Evolutionary conservation across 2,888 invertebrate genomes (phyloP).

Genomic region (Tanypteryx hageni): DNA sequence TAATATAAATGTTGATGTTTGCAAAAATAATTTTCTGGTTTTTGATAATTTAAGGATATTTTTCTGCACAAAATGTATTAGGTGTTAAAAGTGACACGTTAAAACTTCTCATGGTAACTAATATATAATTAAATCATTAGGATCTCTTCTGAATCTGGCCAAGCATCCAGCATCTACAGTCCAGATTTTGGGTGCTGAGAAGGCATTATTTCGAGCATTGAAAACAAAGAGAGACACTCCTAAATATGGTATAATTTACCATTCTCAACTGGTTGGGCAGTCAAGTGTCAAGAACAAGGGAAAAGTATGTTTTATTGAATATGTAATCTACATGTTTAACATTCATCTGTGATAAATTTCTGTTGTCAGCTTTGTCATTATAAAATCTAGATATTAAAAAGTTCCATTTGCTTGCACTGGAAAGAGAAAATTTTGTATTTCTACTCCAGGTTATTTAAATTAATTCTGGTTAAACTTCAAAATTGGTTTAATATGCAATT

Average conservation of each 20-base stretch:
- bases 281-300: constrained; percentile 94
- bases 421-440: background rate
- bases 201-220: constrained; percentile 96
- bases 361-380: too few relatives aligned
- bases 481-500: background rate
- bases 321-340: background rate
- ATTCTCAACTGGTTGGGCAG: constrained; percentile 94
- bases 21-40: too few relatives aligned
- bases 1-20: too few relatives aligned
- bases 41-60: too few relatives aligned
- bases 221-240: constrained; percentile 99
- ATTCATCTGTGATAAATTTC: background rate
- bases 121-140: constrained; percentile 70
- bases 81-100: too few relatives aligned
- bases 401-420: background rate
- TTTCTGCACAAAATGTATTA: too few relatives aligned
- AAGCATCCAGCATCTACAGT: constrained; percentile 99
- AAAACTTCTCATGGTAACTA: too few relatives aligned
- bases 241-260: constrained; percentile 99
- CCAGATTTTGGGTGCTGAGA: constrained; percentile 98
- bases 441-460: background rate
- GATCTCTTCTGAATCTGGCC: constrained; percentile 94
- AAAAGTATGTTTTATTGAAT: constrained; percentile 71
- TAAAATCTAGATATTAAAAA: too few relatives aligned
- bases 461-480: background rate